These are phyloP conservation scores for Byasa hedistus DNA, from an alignment of 2,888 invertebrate genomes.

Conservation along the genomic window DNA sequence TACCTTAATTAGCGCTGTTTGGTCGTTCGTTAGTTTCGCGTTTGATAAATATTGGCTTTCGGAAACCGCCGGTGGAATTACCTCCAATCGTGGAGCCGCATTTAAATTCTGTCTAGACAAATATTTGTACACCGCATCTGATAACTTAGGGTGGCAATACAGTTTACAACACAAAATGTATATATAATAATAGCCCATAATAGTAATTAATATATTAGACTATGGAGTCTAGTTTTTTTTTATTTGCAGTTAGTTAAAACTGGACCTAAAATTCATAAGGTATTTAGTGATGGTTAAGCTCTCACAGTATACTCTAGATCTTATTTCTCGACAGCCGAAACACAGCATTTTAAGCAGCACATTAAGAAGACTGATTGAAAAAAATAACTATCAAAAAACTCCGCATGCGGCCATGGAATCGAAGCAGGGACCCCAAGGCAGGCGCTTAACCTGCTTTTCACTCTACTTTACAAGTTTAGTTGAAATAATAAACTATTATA, in stretches of 20 bases:
- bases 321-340: no score
- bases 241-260: no score
- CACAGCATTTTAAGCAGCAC: no score
- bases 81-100: not conserved
- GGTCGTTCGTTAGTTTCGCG: not conserved
- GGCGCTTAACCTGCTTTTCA: not conserved
- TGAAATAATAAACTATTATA: not conserved
- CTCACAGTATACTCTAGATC: no score
- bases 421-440: not conserved
- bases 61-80: not conserved
- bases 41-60: slow-evolving; percentile 1
- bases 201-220: not conserved
- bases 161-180: not conserved
- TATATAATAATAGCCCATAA: not conserved
- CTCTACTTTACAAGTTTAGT: not conserved
- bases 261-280: no score
- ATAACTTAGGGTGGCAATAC: not conserved
- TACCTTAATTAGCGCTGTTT: not conserved
- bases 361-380: no score
- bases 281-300: no score
- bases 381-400: no score
- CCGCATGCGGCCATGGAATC: no score
- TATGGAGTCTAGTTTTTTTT: no score
- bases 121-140: slow-evolving; percentile 1
- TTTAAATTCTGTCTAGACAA: not conserved